phyloP scores from a whole-genome alignment of 2,797 vertebrate species.

The Takifugu ocellatus region DNA sequence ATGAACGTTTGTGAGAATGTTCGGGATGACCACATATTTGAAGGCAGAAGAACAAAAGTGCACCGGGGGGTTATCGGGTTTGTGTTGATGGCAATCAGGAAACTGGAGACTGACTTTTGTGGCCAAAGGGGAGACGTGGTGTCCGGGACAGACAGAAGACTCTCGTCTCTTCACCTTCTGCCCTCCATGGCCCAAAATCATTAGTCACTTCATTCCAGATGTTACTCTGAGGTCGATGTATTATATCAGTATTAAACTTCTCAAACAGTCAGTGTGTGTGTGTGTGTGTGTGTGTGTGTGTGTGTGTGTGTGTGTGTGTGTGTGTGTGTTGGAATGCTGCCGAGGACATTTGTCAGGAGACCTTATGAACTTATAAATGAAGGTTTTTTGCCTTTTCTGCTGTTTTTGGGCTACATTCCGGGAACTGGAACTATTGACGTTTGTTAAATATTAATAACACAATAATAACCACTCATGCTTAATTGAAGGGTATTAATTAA shows the following conservation, averaged over 20 bases:
- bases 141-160: constrained; percentile 24
- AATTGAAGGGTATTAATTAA: neutral
- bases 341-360: constrained; percentile 30
- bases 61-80: constrained; percentile 7
- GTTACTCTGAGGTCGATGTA: constrained; percentile 42
- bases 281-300: constrained; percentile 3
- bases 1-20: constrained; percentile 10
- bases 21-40: constrained; percentile 13
- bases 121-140: constrained; percentile 18
- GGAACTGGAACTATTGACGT: neutral
- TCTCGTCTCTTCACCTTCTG: constrained; percentile 36
- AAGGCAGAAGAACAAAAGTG: constrained; percentile 17
- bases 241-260: constrained; percentile 25
- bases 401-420: neutral
- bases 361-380: neutral
- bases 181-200: constrained; percentile 40
- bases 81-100: neutral
- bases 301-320: constrained; percentile 6
- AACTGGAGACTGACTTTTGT: constrained; percentile 14
- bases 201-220: constrained; percentile 67
- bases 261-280: constrained; percentile 12
- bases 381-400: neutral
- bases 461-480: too few relatives aligned
- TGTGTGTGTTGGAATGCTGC: constrained; percentile 37
- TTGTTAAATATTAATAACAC: too few relatives aligned